Base-by-base conservation (phyloP, 1,140 invertebrate genomes). In the Teleogryllus occipitalis region DNA sequence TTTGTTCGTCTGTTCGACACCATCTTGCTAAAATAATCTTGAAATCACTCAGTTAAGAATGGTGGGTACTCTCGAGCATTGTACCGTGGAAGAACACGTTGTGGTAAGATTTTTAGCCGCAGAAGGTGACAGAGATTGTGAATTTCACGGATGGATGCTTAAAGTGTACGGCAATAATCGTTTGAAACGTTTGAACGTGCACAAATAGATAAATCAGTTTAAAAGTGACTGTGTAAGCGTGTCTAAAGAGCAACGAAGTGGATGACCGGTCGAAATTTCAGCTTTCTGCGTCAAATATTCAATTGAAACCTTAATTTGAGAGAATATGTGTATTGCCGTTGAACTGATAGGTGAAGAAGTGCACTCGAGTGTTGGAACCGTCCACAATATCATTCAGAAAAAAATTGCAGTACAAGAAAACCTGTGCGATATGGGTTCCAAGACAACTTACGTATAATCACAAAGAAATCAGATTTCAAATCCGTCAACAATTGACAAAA, bases 401-500 rank as follows among this genome's bases (percentile, higher is more conserved):
- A 8, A 75, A 18, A n/a, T n/a, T 75, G 12, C 8, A 8, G 18
- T 46, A 75, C 74, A 75, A 75, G 74, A 75, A 12, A 75, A 75
- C 74, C 18, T 75, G 74, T 46, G 74, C 74, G 74, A 27, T 8
- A 46, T 75, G 39, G 18, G 74, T 75, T 22, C 74, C 21, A 46
- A 75, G 74, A 75, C 39, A 75, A 27, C 74, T 75, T 75, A 8
- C 74, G 39, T 8, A 75, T 18, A 75, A 8, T 18, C 39, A 75
- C 8, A 75, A 27, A 75, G 74, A 75, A 75, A 75, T 8, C 12
- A 27, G 74, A 75, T 12, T 75, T 75, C 74, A 75, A 75, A 75
- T 22, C 74, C 8, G 74, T 75, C 21, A 8, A 75, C 74, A 75
- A 46, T 75, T 75, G 8, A 54, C 8, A 54, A 54, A 54, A 54